Conservation (phyloP, 2,113 vertebrate species). For the Tricholaema leucomelas region DNA sequence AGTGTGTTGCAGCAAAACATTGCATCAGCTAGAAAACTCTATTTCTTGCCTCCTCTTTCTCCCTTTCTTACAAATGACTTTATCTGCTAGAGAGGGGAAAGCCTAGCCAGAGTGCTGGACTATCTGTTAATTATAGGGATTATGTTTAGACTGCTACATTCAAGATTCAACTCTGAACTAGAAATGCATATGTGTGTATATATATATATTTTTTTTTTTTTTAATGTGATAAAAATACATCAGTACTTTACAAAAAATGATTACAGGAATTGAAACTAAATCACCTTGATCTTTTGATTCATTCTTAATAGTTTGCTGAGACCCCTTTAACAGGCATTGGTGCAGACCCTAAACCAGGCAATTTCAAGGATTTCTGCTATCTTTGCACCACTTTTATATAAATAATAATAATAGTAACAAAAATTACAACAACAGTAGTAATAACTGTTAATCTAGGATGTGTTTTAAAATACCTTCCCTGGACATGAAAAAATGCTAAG, state of each 20-base stretch:
- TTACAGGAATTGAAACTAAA: neutral
- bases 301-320: neutral
- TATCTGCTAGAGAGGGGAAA: slow-evolving; percentile 16
- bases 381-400: neutral
- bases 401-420: neutral
- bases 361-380: neutral
- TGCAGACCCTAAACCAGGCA: neutral
- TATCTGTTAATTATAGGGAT: slow-evolving; percentile 19
- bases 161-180: neutral
- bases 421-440: slow-evolving; percentile 45
- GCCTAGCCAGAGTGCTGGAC: slow-evolving; percentile 5
- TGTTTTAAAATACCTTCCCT: slow-evolving; percentile 32
- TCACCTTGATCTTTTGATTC: slow-evolving; percentile 7
- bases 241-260: neutral
- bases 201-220: neutral
- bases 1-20: neutral
- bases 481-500: slow-evolving; percentile 25
- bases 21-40: neutral
- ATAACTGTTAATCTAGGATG: slow-evolving; percentile 50
- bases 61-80: slow-evolving; percentile 4
- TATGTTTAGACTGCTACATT: slow-evolving; percentile 7
- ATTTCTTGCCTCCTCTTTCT: neutral
- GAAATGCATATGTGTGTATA: neutral
- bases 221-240: neutral
- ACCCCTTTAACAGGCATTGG: neutral